Base-by-base conservation (phyloP, 2,888 invertebrate species). In the Lasius fuliginosus region DNA sequence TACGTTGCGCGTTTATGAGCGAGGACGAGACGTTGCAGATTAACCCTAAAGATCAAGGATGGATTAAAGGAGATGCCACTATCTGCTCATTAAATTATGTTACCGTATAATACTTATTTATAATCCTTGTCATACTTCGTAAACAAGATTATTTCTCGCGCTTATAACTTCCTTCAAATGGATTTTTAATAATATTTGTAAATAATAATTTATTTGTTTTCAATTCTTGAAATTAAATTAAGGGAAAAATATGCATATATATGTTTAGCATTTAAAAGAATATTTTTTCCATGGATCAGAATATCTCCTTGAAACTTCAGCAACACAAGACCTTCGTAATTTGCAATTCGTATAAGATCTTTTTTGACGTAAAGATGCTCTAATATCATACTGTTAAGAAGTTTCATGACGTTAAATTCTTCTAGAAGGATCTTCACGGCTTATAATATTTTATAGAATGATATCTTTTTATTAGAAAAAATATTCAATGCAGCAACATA, bases 21-120 rank as follows among this genome's bases (percentile, higher is more conserved):
- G 3, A 40, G n/a, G 58, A 42, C 42, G 30, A 42, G 74, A 36
- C 33, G 23, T 23, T 64, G 49, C 6, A 23, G 64, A 64, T 23
- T 36, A 49, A 64, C 36, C 36, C 36, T 23, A 36, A 65, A 53
- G 49, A 65, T 53, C 36, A 8, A 40, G n/a, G 42, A 74, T 30
- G 53, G 36, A 8, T 65, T 64, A 76, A 36, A 40, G 49, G 49
- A 12, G 5, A 6, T 36, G n/a, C 15, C 30, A 42, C 15, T 64
- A 76, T 65, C 36, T 46, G 9, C 42, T 76, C 53, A 76, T 65
- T 76, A 53, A 60, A 60, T 74, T 74, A 60, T 27, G 49, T 49
- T 49, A n/a, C 11, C 58, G 23, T 40, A 23, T 42, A 56, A 58
- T 60, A 15, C 18, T 15, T 18, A 5, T 33, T 33, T 30, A 27